Percentiles rank a stretch among this genome's conserved stretches.
phyloP scores from a whole-genome alignment of 2,797 vertebrate genomes.

The Sebastolobus altivelis region DNA sequence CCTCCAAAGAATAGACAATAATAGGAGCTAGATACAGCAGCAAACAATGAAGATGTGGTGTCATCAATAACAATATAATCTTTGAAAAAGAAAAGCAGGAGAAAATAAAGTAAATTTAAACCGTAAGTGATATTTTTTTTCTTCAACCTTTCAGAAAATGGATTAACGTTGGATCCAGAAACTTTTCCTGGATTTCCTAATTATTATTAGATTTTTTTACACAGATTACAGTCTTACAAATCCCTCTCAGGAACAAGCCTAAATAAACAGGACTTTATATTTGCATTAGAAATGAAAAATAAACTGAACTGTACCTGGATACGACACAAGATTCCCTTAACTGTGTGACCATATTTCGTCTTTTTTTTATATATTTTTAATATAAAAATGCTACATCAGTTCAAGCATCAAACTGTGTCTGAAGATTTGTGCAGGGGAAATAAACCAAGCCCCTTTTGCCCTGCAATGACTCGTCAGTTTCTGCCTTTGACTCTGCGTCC shows the following conservation, averaged over 20 bases:
- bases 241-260: too few relatives aligned
- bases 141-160: not conserved
- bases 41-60: not conserved
- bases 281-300: not conserved
- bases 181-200: not conserved
- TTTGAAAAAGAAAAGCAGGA: not conserved
- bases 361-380: not conserved
- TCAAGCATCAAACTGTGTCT: constrained; percentile 12
- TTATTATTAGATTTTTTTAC: not conserved
- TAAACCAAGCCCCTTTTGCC: not conserved
- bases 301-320: not conserved
- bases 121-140: too few relatives aligned
- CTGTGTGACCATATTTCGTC: not conserved
- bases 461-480: constrained; percentile 68
- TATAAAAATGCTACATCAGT: not conserved
- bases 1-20: not conserved
- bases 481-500: constrained; percentile 55
- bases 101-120: not conserved
- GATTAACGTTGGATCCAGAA: not conserved
- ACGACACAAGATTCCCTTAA: not conserved
- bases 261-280: not conserved
- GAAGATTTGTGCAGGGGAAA: constrained; percentile 26
- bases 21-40: not conserved
- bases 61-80: not conserved
- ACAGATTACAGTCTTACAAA: not conserved